Evolutionary conservation across 2,113 vertebrate species (phyloP).

Genomic region (Crotalus tigris): DNA sequence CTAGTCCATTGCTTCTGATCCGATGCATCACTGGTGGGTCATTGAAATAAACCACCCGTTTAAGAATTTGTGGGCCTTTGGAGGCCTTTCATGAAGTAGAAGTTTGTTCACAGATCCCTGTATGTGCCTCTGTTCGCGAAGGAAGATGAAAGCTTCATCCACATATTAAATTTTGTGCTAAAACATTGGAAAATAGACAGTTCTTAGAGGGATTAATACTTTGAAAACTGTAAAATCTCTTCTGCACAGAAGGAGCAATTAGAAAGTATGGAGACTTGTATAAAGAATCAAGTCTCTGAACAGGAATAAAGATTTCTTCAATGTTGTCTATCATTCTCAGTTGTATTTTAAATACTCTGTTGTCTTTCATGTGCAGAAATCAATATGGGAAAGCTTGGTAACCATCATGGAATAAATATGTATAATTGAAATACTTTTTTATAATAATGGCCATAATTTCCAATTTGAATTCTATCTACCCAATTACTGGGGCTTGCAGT

Average conservation of each 20-base stretch:
- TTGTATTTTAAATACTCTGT: neutral
- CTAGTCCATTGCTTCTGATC: neutral
- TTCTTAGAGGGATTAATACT: neutral
- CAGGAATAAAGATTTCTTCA: neutral
- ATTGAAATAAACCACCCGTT: neutral
- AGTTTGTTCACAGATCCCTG: neutral
- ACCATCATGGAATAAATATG: slow-evolving; percentile 3
- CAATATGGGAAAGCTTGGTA: neutral
- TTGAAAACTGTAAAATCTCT: neutral
- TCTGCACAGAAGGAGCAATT: neutral
- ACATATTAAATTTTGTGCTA: neutral
- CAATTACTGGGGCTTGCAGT: neutral
- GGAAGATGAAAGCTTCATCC: neutral
- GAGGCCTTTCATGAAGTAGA: neutral
- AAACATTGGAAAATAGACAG: neutral
- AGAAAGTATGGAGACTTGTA: neutral
- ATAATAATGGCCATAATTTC: slow-evolving; percentile 9
- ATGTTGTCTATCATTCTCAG: neutral
- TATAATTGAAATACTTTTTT: slow-evolving; percentile 13
- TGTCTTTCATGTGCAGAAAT: neutral
- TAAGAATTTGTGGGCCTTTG: neutral
- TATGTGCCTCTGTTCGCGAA: neutral
- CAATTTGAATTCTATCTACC: slow-evolving; percentile 8
- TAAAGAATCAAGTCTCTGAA: neutral
- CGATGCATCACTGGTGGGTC: neutral